Base-by-base conservation (phyloP, 2,888 invertebrate species). In the Phyto melanocephala region DNA sequence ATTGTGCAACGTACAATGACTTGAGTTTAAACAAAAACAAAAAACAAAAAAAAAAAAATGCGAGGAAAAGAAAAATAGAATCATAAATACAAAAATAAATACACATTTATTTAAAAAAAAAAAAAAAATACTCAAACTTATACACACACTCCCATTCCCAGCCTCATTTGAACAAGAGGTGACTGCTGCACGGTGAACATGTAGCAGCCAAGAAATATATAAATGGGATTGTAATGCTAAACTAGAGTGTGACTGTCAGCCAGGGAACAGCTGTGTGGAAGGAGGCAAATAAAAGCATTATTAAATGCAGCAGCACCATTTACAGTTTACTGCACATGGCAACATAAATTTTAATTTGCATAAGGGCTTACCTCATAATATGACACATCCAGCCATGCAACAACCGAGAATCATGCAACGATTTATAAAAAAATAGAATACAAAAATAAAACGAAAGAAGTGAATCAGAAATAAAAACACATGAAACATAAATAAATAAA, bases 261-360 rank as follows among this genome's bases (percentile, higher is more conserved):
- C 15, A 33, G 8, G 10, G 20, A 5, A 20, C 0, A 20, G 7
- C 10, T 13, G 56, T 1, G 8, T 33, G 60, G 60, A 52, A 52
- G 20, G 47, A 35, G 62, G 17, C 13, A 11, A 40, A 24, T 4
- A 50, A 37, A 76, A 68, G 24, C 33, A 62, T 68, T 77, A 77
- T 77, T 77, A 65, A 72, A 72, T 79, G 65, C 78, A 74, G 79
- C 50, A 42, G 42, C 52, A 45, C 58, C 35, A 74, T 72, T 72
- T 60, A 67, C 50, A 72, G 58, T 67, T 47, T 63, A 60, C 72
- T 80, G 81, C 72, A 81, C 81, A 77, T 81, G 71, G 81, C 77
- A 81, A 81, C 81, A 81, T 81, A 77, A 77, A 77, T 77, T 81
- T 81, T 58, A 71, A 81, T 81, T 81, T 81, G 77, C 81, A 76